Base-by-base conservation (phyloP, 2,113 vertebrate genomes). In the Paracanthobrama guichenoti region DNA sequence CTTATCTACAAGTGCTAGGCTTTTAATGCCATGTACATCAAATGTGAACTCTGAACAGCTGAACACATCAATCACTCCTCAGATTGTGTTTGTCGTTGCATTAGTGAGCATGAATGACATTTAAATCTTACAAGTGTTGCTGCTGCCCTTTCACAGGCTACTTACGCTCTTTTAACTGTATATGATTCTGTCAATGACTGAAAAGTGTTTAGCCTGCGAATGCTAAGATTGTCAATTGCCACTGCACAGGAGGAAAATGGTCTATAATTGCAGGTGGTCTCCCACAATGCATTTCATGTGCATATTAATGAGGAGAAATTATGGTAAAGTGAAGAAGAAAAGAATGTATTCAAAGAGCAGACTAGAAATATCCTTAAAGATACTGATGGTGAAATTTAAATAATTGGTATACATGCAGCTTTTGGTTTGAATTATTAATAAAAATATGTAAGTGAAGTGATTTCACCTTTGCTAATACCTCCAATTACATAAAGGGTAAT, bases 81-180 rank as follows among this genome's bases (percentile, higher is more conserved):
- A 90, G 92, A 74, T 93, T 91, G 89, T 92, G 89, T 93, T 93
- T 92, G 88, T 85, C 91, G 89, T 92, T 93, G 92, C 94, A 93
- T 93, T 94, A 92, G 93, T 78, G 86, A 89, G 86, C 92, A 89
- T 93, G 92, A 93, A 88, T 95, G 94, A 94, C 94, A 95, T 95
- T 95, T 95, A 93, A 92, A 90, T 91, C 91, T 91, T 90, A 89
- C 87, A 90, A 92, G 91, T 88, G 90, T 91, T 91, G 87, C 88
- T 85, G 84, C 84, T 89, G 85, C 91, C 87, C 88, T 93, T 92
- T 90, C 89, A 91, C 89, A 90, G 88, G 90, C 93, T 92, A 93
- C 93, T 93, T 92, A 93, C 87, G 87, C 87, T 86, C 90, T 88
- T 88, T 77, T 90, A 91, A 91, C 92, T 89, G 92, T 87, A 87